Evolutionary conservation across 2,113 vertebrate species (phyloP).

Genomic region (Pontoporia blainvillei): DNA sequence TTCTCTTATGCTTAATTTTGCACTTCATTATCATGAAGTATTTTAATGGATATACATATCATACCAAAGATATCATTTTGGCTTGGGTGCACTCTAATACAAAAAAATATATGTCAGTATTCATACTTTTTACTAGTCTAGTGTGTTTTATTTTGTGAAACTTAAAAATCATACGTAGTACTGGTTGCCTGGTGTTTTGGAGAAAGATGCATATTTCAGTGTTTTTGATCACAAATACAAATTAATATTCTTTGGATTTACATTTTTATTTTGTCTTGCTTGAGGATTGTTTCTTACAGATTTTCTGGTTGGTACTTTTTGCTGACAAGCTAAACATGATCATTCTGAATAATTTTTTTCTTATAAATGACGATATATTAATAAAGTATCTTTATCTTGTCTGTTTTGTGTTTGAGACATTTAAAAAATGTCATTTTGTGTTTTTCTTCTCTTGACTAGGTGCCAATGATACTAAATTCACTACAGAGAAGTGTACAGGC

Average conservation of each 20-base stretch:
- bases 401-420: background rate
- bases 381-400: background rate
- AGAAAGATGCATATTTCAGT: background rate
- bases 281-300: background rate
- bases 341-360: background rate
- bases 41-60: background rate
- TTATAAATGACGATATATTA: background rate
- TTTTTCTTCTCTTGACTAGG: slow-evolving; percentile 79
- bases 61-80: background rate
- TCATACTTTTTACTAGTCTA: background rate
- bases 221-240: background rate
- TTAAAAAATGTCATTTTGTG: background rate
- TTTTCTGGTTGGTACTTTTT: background rate
- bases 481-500: slow-evolving; percentile 98
- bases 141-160: background rate
- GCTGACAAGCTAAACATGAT: background rate
- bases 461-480: slow-evolving; percentile 96
- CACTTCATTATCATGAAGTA: background rate
- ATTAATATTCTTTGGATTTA: background rate
- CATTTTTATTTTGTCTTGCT: background rate
- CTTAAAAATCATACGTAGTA: background rate
- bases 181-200: background rate
- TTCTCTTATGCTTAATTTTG: background rate
- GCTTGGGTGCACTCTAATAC: background rate
- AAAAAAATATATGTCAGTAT: background rate